Evolutionary conservation across 2,113 vertebrate genomes (phyloP).

Genomic region (Gymnarchus niloticus): DNA sequence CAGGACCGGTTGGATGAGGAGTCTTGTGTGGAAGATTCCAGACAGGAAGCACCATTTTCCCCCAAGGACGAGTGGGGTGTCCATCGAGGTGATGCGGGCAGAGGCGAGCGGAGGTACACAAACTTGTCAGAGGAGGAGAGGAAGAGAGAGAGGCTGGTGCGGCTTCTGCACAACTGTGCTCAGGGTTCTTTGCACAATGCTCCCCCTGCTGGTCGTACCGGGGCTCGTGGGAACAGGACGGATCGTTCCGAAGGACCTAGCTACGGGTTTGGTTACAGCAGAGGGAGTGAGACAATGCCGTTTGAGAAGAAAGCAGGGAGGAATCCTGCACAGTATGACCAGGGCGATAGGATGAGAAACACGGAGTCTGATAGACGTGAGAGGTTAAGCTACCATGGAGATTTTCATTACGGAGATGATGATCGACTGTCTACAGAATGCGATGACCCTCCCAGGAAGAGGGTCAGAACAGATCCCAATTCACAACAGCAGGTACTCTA

Average conservation of each 20-base stretch:
- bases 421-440: not conserved
- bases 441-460: not conserved
- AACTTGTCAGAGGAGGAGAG: not conserved
- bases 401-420: slow-evolving; percentile 2
- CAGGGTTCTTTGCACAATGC: not conserved
- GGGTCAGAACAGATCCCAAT: slow-evolving; percentile 6
- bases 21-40: not conserved
- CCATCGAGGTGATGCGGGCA: not conserved
- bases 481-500: not conserved
- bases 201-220: not conserved
- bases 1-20: not conserved
- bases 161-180: not conserved
- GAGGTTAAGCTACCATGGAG: not conserved
- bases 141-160: not conserved
- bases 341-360: not conserved
- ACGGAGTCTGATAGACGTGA: slow-evolving; percentile 3
- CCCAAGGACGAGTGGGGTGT: not conserved
- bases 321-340: not conserved
- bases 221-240: not conserved
- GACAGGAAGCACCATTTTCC: not conserved
- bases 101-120: not conserved
- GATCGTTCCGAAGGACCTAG: not conserved
- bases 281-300: not conserved
- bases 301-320: not conserved
- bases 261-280: not conserved